Evolutionary conservation across 2,888 invertebrate species (phyloP).

Genomic region (Papilio demoleus): DNA sequence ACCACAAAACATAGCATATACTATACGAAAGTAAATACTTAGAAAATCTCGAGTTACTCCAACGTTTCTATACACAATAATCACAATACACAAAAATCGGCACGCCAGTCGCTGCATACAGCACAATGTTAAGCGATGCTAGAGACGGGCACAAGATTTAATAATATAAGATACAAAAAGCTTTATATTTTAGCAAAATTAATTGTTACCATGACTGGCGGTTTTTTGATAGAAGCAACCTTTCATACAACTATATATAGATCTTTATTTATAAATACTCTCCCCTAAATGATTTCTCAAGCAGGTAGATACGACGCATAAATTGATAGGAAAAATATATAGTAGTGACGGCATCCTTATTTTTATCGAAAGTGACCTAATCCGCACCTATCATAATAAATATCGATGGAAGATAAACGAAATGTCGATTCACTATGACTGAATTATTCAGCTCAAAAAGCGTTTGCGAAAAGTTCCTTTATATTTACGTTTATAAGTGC

Average conservation of each 20-base stretch:
- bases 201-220: background rate
- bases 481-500: background rate
- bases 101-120: too few species aligned
- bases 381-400: constrained; percentile 3
- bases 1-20: too few species aligned
- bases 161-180: too few species aligned
- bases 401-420: background rate
- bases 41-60: too few species aligned
- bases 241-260: background rate
- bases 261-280: background rate
- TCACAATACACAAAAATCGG: too few species aligned
- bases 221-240: background rate
- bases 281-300: background rate
- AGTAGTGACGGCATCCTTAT: background rate
- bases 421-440: background rate
- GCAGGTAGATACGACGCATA: background rate
- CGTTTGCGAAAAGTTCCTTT: background rate
- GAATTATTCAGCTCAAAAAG: background rate
- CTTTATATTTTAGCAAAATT: too few species aligned
- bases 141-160: too few species aligned
- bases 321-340: background rate
- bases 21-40: too few species aligned
- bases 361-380: constrained; percentile 11
- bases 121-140: too few species aligned
- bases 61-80: too few species aligned